Evolutionary conservation across 2,888 invertebrate species (phyloP).

Genomic region (Macroteleia sp.): DNA sequence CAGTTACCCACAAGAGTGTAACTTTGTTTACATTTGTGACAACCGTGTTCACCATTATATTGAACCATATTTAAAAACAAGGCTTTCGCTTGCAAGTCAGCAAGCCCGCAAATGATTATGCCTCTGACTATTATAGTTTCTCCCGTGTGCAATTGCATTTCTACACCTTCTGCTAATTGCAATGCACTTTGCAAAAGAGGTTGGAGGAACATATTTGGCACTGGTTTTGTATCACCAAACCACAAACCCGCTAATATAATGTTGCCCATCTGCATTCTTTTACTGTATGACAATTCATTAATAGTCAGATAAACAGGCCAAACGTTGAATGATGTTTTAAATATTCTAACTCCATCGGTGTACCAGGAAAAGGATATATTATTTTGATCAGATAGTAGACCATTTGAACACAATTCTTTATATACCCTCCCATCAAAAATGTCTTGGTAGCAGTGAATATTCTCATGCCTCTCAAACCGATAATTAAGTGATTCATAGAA

Average conservation of each 20-base stretch:
- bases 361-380: too few relatives aligned
- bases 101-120: neutral
- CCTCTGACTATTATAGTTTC: too few relatives aligned
- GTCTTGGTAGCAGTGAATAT: too few relatives aligned
- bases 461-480: too few relatives aligned
- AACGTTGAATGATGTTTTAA: constrained; percentile 6
- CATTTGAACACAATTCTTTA: too few relatives aligned
- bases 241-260: constrained; percentile 39
- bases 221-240: constrained; percentile 39
- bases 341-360: too few relatives aligned
- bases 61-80: constrained; percentile 41
- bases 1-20: neutral
- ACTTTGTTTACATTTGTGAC: constrained; percentile 28
- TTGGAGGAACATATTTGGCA: too few relatives aligned
- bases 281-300: constrained; percentile 41
- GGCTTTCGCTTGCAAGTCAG: constrained; percentile 40
- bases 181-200: neutral
- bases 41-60: constrained; percentile 48
- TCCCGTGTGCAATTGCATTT: too few relatives aligned
- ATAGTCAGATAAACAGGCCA: constrained; percentile 58
- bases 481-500: too few relatives aligned
- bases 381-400: too few relatives aligned
- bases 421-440: too few relatives aligned
- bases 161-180: too few relatives aligned
- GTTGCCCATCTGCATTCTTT: neutral